These are phyloP conservation scores for Baccha elongata DNA, from an alignment of 2,888 invertebrate species.

Conservation along the genomic window DNA sequence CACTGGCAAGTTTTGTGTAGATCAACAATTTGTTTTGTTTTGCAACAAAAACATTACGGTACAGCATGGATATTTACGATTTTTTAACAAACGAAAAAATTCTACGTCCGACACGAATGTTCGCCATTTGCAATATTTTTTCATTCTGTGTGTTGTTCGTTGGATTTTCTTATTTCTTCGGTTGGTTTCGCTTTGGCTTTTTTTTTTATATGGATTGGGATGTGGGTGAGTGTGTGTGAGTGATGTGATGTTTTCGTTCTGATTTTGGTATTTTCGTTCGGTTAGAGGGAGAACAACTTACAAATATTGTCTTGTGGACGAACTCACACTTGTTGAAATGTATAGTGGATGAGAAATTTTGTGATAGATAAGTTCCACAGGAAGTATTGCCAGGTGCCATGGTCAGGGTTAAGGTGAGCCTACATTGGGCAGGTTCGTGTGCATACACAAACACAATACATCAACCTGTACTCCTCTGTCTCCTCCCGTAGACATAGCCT, in stretches of 20 bases:
- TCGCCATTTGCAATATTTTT: constrained; percentile 78
- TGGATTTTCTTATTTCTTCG: constrained; percentile 68
- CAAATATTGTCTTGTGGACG: constrained; percentile 51
- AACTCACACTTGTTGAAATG: constrained; percentile 36
- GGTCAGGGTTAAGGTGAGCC: background rate
- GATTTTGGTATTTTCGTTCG: constrained; percentile 52
- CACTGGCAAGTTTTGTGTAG: constrained; percentile 74
- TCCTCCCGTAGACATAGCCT: no score
- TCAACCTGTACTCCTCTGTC: no score
- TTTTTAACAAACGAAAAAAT: constrained; percentile 76
- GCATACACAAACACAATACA: no score
- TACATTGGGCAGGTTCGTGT: no score
- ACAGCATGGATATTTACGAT: constrained; percentile 75
- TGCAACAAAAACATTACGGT: constrained; percentile 76
- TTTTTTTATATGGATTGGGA: background rate
- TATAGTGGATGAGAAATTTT: background rate
- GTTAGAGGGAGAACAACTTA: constrained; percentile 40
- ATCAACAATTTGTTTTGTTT: constrained; percentile 75
- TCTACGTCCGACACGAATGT: constrained; percentile 76
- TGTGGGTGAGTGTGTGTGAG: constrained; percentile 20
- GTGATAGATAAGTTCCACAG: constrained; percentile 50
- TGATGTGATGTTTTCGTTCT: constrained; percentile 36
- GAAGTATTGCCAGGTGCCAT: no score
- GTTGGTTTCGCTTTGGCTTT: constrained; percentile 51
- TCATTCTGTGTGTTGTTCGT: constrained; percentile 72